phyloP scores from a whole-genome alignment of 1,140 invertebrate species.

The Zaprionus capensis region DNA sequence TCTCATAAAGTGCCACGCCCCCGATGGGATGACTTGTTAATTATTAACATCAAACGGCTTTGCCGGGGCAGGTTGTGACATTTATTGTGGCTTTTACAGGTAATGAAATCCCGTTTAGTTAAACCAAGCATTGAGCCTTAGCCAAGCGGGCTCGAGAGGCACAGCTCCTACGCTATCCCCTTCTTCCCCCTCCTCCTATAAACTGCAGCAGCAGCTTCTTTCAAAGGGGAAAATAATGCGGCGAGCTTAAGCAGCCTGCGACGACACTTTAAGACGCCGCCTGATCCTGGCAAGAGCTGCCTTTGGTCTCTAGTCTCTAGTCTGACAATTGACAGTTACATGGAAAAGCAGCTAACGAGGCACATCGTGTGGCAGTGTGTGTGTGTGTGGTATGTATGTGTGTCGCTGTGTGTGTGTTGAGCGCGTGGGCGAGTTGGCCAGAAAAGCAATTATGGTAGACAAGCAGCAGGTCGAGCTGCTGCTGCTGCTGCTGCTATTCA shows the following conservation, averaged over 20 bases:
- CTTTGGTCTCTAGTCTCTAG: constrained; percentile 25
- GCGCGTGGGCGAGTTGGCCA: constrained; percentile 14
- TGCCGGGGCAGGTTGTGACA: constrained; percentile 28
- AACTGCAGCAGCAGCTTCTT: constrained; percentile 1
- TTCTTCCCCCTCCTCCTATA: neutral
- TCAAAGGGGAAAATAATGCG: constrained; percentile 29
- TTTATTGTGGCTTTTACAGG: constrained; percentile 40
- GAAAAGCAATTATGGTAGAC: constrained; percentile 46
- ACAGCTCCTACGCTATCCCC: neutral
- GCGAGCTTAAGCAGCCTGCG: constrained; percentile 11
- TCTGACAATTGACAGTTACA: constrained; percentile 67
- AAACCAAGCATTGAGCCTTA: constrained; percentile 39
- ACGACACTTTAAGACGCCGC: constrained; percentile 22
- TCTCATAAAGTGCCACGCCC: constrained; percentile 44
- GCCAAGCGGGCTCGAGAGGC: neutral
- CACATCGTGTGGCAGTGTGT: neutral
- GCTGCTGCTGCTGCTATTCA: neutral
- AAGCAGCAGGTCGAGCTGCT: neutral
- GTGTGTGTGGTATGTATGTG: neutral
- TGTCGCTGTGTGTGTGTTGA: neutral
- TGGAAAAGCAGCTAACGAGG: constrained; percentile 42
- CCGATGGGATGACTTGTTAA: constrained; percentile 44
- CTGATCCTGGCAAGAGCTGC: neutral
- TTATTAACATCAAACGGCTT: constrained; percentile 71
- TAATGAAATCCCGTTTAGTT: constrained; percentile 67